Evolutionary conservation across 2,888 invertebrate species (phyloP), one percentile per base, ranked within the genome.

Genomic region (Spodoptera littoralis): DNA sequence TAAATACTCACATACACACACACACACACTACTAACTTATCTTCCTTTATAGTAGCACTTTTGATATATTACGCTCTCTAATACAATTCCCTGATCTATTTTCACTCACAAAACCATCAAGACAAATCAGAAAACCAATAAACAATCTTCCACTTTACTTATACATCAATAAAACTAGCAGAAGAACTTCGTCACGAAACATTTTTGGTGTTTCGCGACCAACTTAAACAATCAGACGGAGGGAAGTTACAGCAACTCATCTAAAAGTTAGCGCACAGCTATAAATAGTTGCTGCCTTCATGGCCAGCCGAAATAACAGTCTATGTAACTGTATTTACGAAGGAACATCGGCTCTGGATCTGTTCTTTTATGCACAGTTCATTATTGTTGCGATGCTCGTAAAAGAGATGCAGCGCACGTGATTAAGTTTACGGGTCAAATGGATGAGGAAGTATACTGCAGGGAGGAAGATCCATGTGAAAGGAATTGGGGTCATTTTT

Each of bases 211-310:
- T 62, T 55, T 57, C 54, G 46, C 60, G 50, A 56, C 62, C 51
- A 83, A 84, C 76, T 81, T 79, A 64, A 63, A 78, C 82, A 81
- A 85, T 86, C 84, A 83, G 67, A 72, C 64, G 53, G 56, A 48
- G 46, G 51, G 57, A 76, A 72, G 70, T 80, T 75, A 50, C 13
- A 45, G 42, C 61, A 80, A 80, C 79, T 82, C 82, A 80, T 85
- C 77, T 70, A 57, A 64, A 75, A 80, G 77, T 81, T 84, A 67
- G 63, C 55, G 60, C 65, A 27, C 27, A 60, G 78, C 79, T 84
- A 83, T 83, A 84, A 84, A 84, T 85, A 83, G 80, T 86, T 83
- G 60, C 55, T 27, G 50, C 53, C 65, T 55, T 47, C 42, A 8
- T 44, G 47, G 53, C 53, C 41, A 51, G 43, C 56, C 42, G 50